A percentile compares a stretch with the other conserved stretches of the same genome.
These are phyloP conservation scores for Cephalopholis sonnerati DNA, from an alignment of 2,113 vertebrate species.

Conservation along the genomic window DNA sequence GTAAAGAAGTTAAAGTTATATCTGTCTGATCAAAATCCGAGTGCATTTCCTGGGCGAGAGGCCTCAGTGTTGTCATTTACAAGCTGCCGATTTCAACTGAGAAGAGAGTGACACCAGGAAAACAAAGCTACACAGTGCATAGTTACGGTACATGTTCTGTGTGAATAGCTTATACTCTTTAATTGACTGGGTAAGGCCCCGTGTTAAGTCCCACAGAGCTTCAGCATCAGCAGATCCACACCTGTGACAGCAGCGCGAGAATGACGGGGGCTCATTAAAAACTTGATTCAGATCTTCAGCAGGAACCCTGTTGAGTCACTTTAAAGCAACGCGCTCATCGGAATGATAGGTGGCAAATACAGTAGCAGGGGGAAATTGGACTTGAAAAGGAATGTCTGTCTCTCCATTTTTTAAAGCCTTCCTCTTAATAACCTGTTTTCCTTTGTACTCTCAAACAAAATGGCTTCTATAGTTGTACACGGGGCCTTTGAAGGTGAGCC, in stretches of 20 bases:
- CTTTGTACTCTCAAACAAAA: conserved; percentile 82
- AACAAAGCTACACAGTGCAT: conserved; percentile 40
- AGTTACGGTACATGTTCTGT: conserved; percentile 24
- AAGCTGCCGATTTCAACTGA: conserved; percentile 17
- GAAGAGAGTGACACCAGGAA: conserved; percentile 27
- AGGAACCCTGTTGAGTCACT: conserved; percentile 77
- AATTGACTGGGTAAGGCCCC: conserved; percentile 74
- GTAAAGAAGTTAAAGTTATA: conserved; percentile 27
- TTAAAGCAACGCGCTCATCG: conserved; percentile 72
- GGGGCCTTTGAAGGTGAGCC: conserved; percentile 75
- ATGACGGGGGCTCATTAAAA: conserved; percentile 83
- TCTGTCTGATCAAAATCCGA: conserved; percentile 40
- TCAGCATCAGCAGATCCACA: conserved; percentile 70
- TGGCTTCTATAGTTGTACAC: conserved; percentile 69
- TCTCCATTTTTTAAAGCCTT: conserved; percentile 75
- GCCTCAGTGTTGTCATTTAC: conserved; percentile 41
- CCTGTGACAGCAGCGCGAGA: conserved; percentile 73
- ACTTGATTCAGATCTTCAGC: conserved; percentile 73
- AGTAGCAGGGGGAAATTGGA: conserved; percentile 78
- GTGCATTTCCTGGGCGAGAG: conserved; percentile 11
- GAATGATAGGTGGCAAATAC: conserved; percentile 81
- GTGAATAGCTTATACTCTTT: conserved; percentile 58
- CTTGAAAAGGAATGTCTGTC: conserved; percentile 80
- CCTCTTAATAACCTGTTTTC: conserved; percentile 80
- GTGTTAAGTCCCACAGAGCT: conserved; percentile 73